Conservation (phyloP, 2,113 vertebrate genomes). For the Budorcas taxicolor region DNA sequence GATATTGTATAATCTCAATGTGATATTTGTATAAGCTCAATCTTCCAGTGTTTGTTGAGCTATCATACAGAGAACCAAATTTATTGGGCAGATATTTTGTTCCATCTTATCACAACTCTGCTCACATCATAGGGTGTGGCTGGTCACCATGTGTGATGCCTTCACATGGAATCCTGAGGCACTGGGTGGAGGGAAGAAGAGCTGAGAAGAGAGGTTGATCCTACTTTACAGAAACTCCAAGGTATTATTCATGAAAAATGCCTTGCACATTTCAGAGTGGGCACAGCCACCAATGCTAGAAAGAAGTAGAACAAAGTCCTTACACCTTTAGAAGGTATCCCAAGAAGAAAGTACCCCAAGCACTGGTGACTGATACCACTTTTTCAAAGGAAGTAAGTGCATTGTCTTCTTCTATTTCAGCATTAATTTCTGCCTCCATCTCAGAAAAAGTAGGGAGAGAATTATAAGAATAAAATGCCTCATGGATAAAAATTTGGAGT, state of each 20-base stretch:
- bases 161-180: neutral
- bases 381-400: neutral
- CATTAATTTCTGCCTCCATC: neutral
- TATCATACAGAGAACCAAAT: neutral
- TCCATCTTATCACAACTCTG: neutral
- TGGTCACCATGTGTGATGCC: neutral
- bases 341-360: neutral
- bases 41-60: neutral
- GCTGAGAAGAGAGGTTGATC: neutral
- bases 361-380: neutral
- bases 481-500: neutral
- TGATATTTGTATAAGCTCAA: neutral
- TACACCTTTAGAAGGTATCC: neutral
- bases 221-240: neutral
- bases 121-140: rapidly evolving
- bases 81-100: neutral
- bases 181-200: neutral
- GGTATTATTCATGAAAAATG: neutral
- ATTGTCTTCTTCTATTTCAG: neutral
- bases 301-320: neutral
- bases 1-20: neutral
- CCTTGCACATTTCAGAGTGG: neutral
- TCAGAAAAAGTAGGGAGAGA: neutral
- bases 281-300: neutral
- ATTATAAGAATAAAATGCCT: neutral